These are phyloP conservation scores for Urosaurus nigricauda DNA, from an alignment of 2,797 vertebrate species.

Conservation along the genomic window DNA sequence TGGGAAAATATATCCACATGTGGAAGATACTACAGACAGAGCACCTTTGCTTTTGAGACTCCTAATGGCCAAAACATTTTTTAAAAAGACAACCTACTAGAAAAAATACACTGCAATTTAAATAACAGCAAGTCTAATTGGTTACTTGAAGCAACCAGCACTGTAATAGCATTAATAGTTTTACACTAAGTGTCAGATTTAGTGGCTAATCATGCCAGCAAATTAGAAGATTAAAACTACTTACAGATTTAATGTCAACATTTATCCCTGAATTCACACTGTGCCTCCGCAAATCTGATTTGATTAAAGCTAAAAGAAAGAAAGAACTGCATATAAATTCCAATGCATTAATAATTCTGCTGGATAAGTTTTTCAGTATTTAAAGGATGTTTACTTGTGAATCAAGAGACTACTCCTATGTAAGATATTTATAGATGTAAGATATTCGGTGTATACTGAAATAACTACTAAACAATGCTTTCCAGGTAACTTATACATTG, in stretches of 20 bases:
- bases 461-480: background rate
- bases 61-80: background rate
- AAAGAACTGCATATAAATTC: conserved; percentile 14
- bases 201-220: background rate
- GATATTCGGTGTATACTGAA: background rate
- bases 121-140: background rate
- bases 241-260: conserved; percentile 83
- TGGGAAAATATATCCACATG: background rate
- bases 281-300: conserved; percentile 93
- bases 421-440: background rate
- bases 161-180: background rate
- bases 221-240: conserved; percentile 65
- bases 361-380: background rate
- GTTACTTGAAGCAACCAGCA: conserved; percentile 8
- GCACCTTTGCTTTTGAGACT: background rate
- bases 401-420: background rate
- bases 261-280: conserved; percentile 85
- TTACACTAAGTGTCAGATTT: conserved; percentile 34
- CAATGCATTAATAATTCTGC: conserved; percentile 7
- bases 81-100: background rate
- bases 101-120: background rate
- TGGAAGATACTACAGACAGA: background rate
- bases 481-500: background rate
- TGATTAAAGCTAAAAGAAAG: conserved; percentile 89
- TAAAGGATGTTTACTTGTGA: background rate